Base-by-base conservation (phyloP, 2,113 vertebrate species). In the Bufo bufo region DNA sequence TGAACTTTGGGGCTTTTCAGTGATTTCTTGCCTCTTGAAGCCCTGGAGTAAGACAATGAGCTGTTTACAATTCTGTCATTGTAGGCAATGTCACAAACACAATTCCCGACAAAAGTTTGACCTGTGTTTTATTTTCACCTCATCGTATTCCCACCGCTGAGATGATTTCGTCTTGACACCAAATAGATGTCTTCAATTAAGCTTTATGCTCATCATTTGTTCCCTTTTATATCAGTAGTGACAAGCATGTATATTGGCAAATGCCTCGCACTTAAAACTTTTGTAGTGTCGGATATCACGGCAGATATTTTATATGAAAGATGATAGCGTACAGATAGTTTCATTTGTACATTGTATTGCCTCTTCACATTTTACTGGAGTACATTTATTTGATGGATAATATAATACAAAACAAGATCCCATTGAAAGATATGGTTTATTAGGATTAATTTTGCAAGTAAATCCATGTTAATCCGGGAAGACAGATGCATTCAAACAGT, bases 41-140 rank as follows among this genome's bases (percentile, higher is more conserved):
- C 4, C 6, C 19, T 66, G 19, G 11, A 47, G 17, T 47, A 52
- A 91, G 93, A 94, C 95, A 96, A 96, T 91, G 90, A 94, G 93
- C 77, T 88, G 91, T 91, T 91, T 92, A 84, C 91, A 93, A 94
- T 96, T 96, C 94, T 93, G 92, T 95, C 91, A 94, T 86, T 90
- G 92, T 93, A 93, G 92, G 94, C 94, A 94, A 91, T 94, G 90
- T 92, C 92, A 91, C 2, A 14, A 84, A 77, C 86, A 83, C 77
- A 82, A 92, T 84, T 88, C 77, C 71, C 71, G 81, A 87, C 69
- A 83, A 83, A 59, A 77, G 47, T 77, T 84, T 90, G 84, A 90
- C 85, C 79, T 6, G 90, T 89, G 87, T 90, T 89, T 89, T 88
- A 79, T 66, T 86, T 80, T 92, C 81, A 92, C 88, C 85, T 84